Base-by-base conservation (phyloP, 2,888 invertebrate species). In the Cinara cedri region DNA sequence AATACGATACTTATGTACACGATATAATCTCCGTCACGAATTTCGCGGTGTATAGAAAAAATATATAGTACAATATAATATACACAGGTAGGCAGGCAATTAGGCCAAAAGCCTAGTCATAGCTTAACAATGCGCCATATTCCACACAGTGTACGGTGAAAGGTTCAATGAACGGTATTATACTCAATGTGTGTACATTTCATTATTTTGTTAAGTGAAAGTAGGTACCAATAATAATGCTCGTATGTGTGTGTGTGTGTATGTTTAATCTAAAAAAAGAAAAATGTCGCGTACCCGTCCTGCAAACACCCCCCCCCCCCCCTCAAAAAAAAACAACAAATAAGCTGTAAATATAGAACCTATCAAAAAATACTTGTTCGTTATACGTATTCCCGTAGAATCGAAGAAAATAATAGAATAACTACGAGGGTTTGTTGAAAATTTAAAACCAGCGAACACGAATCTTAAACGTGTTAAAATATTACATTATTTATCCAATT, bases 121-220 rank as follows among this genome's bases (percentile, higher is more conserved):
- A 68, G 46, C 16, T 57, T 51, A 78, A 78, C 68, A 70, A 78
- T 68, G 75, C n/a, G 34, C 55, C 66, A 76, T 76, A 76, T 55
- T 75, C 24, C 65, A 75, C 65, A 11, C 72, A 11, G 10, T n/a
- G n/a, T n/a, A 21, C 13, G 49, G 76, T 78, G 76, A 78, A 78
- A 70, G 76, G 76, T 68, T 57, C 68, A 60, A 60, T 57, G 68
- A 78, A 74, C 66, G 24, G 68, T 34, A 68, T 74, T 21, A 21
- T 42, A 54, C 9, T 21, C 1, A 19, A 21, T 21, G 4, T 26
- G 62, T 62, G 62, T 51, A 54, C 21, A 74, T 63, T 74, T 74
- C 42, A 54, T 63, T 74, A 74, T 74, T 74, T 74, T 9, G 16
- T 51, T 63, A 42, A 63, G 74, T 74, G 74, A 74, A 74, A 74